Conservation (phyloP, 2,888 invertebrate genomes). For the Dryadula phaetusa region DNA sequence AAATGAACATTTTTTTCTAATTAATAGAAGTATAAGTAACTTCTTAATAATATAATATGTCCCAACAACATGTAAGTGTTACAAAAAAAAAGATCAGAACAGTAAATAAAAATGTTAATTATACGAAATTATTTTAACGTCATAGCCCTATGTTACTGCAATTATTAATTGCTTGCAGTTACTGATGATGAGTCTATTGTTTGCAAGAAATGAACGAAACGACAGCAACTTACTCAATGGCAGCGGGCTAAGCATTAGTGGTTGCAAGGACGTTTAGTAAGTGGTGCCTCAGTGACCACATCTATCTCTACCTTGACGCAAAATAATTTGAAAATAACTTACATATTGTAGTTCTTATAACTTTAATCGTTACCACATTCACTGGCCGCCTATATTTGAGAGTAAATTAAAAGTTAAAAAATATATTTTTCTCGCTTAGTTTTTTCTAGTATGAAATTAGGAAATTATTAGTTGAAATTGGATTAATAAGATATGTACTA, state of each 20-base stretch:
- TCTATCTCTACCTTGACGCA: constrained; percentile 49
- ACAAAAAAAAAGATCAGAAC: too few relatives aligned
- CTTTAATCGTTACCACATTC: neutral
- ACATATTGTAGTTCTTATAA: neutral
- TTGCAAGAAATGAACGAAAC: constrained; percentile 72
- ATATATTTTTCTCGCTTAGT: neutral
- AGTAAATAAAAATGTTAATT: neutral
- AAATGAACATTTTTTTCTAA: neutral
- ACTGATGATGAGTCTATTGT: constrained; percentile 79
- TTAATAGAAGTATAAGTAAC: neutral
- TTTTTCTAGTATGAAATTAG: constrained; percentile 45
- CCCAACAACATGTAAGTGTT: neutral
- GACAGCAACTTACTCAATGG: constrained; percentile 62
- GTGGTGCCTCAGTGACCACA: constrained; percentile 52
- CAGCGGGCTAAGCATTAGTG: constrained; percentile 58
- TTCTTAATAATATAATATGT: neutral
- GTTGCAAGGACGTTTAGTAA: constrained; percentile 64
- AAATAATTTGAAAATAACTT: constrained; percentile 45
- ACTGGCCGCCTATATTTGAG: too few relatives aligned
- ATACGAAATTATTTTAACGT: constrained; percentile 35
- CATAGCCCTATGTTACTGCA: constrained; percentile 55
- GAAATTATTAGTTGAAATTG: too few relatives aligned
- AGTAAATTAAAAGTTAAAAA: too few relatives aligned
- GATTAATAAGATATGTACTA: constrained; percentile 50
- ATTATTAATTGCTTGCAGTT: constrained; percentile 70